phyloP scores from a whole-genome alignment of 2,888 invertebrate genomes.

The Cylindroiulus punctatus region DNA sequence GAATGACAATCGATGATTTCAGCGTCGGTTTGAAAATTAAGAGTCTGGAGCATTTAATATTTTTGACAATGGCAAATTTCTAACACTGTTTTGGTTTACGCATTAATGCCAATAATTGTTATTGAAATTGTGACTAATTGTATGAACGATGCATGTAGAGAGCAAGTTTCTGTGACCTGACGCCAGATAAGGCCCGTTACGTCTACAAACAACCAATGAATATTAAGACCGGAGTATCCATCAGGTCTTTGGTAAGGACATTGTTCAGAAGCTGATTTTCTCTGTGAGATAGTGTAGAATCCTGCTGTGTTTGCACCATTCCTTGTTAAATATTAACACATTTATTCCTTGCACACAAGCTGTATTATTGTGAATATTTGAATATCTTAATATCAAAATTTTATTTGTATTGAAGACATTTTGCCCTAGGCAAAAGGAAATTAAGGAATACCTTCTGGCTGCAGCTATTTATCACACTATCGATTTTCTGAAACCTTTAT shows the following conservation, averaged over 20 bases:
- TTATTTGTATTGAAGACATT: neutral
- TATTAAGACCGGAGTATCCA: constrained; percentile 57
- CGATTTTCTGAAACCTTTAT: neutral
- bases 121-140: constrained; percentile 33
- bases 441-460: neutral
- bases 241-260: constrained; percentile 58
- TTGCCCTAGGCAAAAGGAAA: neutral
- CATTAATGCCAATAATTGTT: constrained; percentile 44
- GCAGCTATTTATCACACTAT: neutral
- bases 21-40: neutral
- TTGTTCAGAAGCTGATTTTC: neutral
- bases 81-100: neutral
- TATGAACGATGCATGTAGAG: constrained; percentile 54
- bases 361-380: neutral
- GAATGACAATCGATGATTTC: no score
- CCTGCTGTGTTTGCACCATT: neutral
- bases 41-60: neutral
- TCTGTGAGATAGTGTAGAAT: neutral
- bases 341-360: constrained; percentile 23
- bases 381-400: neutral
- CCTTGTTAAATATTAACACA: neutral
- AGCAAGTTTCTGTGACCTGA: constrained; percentile 58
- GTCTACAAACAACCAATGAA: constrained; percentile 46
- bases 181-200: constrained; percentile 54
- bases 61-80: neutral